phyloP scores from a whole-genome alignment of 2,888 invertebrate genomes.

The Oscheius sp. region DNA sequence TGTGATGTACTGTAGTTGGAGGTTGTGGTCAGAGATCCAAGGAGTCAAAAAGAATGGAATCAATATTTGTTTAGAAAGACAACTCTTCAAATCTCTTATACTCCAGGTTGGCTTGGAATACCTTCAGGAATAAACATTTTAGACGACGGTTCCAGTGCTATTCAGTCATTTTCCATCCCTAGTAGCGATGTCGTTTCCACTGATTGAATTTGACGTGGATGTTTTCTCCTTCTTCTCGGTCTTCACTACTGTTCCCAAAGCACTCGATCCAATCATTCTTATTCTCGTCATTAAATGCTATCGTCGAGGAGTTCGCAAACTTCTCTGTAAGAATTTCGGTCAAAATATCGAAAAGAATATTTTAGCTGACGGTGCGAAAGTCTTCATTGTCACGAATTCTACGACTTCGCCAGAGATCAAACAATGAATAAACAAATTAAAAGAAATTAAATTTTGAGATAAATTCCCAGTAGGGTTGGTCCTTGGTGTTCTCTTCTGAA shows the following conservation, averaged over 20 bases:
- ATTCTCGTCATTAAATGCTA: slow-evolving; percentile 12
- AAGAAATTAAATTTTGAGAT: too few relatives aligned
- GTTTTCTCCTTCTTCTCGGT: slow-evolving; percentile 20
- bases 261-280: slow-evolving; percentile 8
- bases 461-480: too few relatives aligned
- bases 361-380: too few relatives aligned
- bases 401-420: too few relatives aligned
- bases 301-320: background rate
- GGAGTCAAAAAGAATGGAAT: background rate
- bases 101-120: background rate
- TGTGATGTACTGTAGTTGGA: slow-evolving; percentile 7
- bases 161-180: slow-evolving; percentile 7
- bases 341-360: too few relatives aligned
- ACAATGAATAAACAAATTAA: too few relatives aligned
- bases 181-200: slow-evolving; percentile 7
- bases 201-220: slow-evolving; percentile 2
- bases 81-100: slow-evolving; percentile 9
- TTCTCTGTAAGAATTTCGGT: background rate
- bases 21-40: background rate
- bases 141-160: background rate
- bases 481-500: too few relatives aligned
- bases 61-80: slow-evolving; percentile 1
- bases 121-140: background rate
- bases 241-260: slow-evolving; percentile 15
- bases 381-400: too few relatives aligned